These are phyloP conservation scores for Lordiphosa mommai DNA, from an alignment of 1,140 invertebrate species.

Conservation along the genomic window DNA sequence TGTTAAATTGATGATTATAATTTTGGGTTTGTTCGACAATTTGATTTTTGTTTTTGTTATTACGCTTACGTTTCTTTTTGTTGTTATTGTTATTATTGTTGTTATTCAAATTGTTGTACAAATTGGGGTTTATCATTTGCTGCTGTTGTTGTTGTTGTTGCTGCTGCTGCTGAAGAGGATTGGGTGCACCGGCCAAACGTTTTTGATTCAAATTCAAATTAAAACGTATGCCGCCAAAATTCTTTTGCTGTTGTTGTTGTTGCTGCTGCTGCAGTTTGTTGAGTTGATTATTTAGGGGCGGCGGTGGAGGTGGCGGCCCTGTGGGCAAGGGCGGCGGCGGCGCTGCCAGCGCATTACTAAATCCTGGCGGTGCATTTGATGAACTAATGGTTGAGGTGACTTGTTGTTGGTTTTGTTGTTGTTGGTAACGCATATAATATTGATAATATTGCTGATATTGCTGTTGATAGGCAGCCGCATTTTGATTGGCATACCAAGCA, in stretches of 20 bases:
- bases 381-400: constrained; percentile 62
- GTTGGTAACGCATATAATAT: constrained; percentile 72
- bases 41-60: constrained; percentile 82
- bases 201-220: constrained; percentile 79
- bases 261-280: constrained; percentile 31
- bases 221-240: constrained; percentile 78
- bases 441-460: constrained; percentile 76
- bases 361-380: constrained; percentile 73
- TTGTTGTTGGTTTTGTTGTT: constrained; percentile 59
- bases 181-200: constrained; percentile 59
- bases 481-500: constrained; percentile 65
- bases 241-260: constrained; percentile 50
- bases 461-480: constrained; percentile 61
- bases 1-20: constrained; percentile 55
- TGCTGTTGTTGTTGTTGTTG: constrained; percentile 68
- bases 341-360: constrained; percentile 61
- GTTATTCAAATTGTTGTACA: constrained; percentile 54
- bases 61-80: constrained; percentile 88
- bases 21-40: constrained; percentile 78
- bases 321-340: constrained; percentile 61
- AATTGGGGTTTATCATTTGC: constrained; percentile 26
- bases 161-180: constrained; percentile 69
- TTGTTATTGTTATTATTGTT: constrained; percentile 34
- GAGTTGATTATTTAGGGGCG: constrained; percentile 34
- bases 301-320: constrained; percentile 63